These are phyloP conservation scores for Timema cristinae DNA, from an alignment of 2,888 invertebrate species.

Conservation along the genomic window DNA sequence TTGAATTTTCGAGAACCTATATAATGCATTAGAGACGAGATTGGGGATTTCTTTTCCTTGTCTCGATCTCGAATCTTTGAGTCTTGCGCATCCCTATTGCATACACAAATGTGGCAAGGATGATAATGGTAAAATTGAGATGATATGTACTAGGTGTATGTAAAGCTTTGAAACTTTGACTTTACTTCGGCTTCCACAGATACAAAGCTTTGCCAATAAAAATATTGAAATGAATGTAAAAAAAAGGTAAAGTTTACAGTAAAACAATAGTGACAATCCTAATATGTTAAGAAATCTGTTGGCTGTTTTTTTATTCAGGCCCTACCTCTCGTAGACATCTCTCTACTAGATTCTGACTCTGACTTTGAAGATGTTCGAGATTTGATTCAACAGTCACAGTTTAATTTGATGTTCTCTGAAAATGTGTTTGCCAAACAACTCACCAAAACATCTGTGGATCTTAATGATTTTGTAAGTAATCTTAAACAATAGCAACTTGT, in stretches of 20 bases:
- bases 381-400: slow-evolving; percentile 59
- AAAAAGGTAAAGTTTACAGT: background rate
- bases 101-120: no score
- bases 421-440: slow-evolving; percentile 52
- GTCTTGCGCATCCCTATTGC: no score
- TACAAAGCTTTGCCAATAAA: no score
- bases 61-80: no score
- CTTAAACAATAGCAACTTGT: background rate
- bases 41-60: no score
- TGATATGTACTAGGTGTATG: no score
- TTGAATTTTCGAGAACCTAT: no score
- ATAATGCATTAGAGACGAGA: no score
- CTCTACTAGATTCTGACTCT: slow-evolving; percentile 55
- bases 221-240: background rate
- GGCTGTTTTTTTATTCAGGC: slow-evolving; percentile 21
- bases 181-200: no score
- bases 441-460: slow-evolving; percentile 39
- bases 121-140: no score
- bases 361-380: slow-evolving; percentile 62
- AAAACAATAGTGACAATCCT: background rate
- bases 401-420: slow-evolving; percentile 59
- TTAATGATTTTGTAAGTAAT: slow-evolving; percentile 30
- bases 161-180: no score
- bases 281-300: background rate
- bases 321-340: slow-evolving; percentile 33